Evolutionary conservation across 2,888 invertebrate genomes (phyloP).

Genomic region (Eueremaeus valkanovi): DNA sequence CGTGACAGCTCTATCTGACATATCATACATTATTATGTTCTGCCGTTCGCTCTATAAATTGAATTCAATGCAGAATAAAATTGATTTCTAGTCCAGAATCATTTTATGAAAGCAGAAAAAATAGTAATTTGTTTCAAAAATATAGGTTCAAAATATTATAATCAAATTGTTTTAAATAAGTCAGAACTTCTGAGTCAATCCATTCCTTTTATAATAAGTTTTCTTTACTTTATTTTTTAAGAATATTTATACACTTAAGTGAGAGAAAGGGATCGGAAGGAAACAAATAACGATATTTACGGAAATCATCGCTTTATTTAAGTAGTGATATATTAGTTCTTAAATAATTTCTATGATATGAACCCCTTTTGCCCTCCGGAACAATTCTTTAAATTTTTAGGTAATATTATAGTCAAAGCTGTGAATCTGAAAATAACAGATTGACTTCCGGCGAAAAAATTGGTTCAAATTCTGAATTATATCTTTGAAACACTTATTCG

Average conservation of each 20-base stretch:
- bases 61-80: neutral
- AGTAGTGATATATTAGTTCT: neutral
- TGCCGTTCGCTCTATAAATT: neutral
- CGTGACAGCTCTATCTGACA: slow-evolving; percentile 23
- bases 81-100: neutral
- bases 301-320: slow-evolving; percentile 27
- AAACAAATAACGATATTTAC: slow-evolving; percentile 2
- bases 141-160: slow-evolving; percentile 1
- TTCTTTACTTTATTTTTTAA: neutral
- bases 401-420: neutral
- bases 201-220: neutral
- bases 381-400: neutral
- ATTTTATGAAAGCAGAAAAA: neutral
- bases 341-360: neutral
- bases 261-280: slow-evolving; percentile 27
- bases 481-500: no score
- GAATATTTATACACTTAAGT: neutral
- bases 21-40: slow-evolving; percentile 19
- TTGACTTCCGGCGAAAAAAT: neutral
- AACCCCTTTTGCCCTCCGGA: slow-evolving; percentile 20
- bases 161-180: no score
- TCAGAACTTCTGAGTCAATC: no score
- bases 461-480: no score
- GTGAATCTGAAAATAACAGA: neutral
- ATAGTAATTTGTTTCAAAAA: neutral